phyloP scores from a whole-genome alignment of 2,113 vertebrate species.

The Herpailurus yagouaroundi region DNA sequence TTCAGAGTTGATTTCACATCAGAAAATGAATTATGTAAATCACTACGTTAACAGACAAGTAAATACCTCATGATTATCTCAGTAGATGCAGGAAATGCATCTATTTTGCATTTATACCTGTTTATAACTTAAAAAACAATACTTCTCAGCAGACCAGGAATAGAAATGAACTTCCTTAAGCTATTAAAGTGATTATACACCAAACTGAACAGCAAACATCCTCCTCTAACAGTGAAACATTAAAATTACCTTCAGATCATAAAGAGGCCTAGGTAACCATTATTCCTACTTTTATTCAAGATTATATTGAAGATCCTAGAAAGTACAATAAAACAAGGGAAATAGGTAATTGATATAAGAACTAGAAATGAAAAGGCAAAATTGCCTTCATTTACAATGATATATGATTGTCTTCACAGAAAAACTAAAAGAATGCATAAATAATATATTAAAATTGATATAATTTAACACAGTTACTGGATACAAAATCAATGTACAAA shows the following conservation, averaged over 20 bases:
- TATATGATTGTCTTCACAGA: not conserved
- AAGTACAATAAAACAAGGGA: not conserved
- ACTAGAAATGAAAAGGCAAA: not conserved
- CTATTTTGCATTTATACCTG: not conserved
- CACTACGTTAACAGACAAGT: not conserved
- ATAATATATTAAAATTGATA: not conserved
- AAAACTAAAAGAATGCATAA: not conserved
- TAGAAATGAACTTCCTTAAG: not conserved
- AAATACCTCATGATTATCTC: not conserved
- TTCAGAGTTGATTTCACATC: not conserved
- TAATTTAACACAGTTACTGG: not conserved
- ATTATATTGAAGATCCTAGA: not conserved
- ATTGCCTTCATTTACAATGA: not conserved
- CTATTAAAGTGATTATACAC: not conserved
- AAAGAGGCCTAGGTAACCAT: not conserved
- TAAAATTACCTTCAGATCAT: not conserved
- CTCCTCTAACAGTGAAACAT: not conserved
- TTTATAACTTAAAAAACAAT: not conserved
- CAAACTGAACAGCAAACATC: not conserved
- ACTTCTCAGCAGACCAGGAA: not conserved
- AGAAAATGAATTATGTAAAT: slow-evolving; percentile 27
- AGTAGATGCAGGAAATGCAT: not conserved
- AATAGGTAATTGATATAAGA: not conserved
- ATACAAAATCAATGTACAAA: not conserved
- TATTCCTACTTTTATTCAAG: not conserved